A percentile compares a stretch with the other conserved stretches of the same genome.
Evolutionary conservation across 2,797 vertebrate genomes (phyloP).

Genomic region (Trichosurus vulpecula): DNA sequence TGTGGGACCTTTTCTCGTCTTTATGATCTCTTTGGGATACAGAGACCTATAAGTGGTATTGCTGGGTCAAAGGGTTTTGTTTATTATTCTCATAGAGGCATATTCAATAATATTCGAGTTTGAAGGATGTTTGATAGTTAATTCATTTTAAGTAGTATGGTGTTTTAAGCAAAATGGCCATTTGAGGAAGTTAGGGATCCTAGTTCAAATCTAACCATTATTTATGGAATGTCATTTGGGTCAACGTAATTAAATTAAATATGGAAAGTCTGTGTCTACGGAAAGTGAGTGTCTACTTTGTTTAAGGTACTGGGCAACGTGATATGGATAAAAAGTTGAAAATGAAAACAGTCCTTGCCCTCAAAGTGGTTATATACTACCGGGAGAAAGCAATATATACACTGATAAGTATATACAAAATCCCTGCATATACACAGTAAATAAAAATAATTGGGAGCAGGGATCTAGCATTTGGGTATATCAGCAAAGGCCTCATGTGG

Average conservation of each 20-base stretch:
- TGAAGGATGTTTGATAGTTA: slow-evolving; percentile 42
- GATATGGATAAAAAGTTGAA: too few relatives aligned
- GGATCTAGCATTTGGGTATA: not conserved
- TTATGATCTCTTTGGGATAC: too few relatives aligned
- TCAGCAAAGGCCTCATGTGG: not conserved
- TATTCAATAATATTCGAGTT: slow-evolving; percentile 18
- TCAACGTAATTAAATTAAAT: not conserved
- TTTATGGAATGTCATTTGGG: not conserved
- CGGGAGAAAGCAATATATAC: not conserved
- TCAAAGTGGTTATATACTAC: not conserved
- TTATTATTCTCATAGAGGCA: not conserved
- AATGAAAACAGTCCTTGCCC: not conserved
- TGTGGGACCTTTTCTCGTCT: too few relatives aligned
- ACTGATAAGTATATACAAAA: not conserved
- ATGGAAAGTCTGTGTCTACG: too few relatives aligned
- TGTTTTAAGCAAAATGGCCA: not conserved
- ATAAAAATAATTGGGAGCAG: not conserved
- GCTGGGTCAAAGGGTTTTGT: not conserved
- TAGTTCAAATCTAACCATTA: slow-evolving; percentile 13
- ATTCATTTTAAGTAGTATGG: not conserved
- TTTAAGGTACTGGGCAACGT: not conserved
- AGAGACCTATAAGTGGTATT: too few relatives aligned
- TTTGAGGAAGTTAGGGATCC: slow-evolving; percentile 16
- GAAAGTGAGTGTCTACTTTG: not conserved
- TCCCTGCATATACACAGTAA: not conserved